Percentiles rank a stretch among this genome's conserved stretches.
Conservation (phyloP, 2,888 invertebrate species). For the Ecdyonurus torrentis region DNA sequence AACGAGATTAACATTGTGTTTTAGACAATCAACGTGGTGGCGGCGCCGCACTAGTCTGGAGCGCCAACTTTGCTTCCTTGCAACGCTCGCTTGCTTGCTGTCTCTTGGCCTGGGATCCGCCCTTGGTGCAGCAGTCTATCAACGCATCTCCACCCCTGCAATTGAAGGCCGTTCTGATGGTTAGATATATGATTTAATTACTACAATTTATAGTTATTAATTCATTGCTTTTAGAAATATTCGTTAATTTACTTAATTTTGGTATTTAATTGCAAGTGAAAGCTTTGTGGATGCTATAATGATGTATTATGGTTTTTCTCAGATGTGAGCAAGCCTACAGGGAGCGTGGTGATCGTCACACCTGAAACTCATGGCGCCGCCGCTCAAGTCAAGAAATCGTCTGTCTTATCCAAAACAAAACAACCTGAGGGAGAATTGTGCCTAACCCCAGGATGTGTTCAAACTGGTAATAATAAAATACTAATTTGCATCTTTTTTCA, state of each 20-base stretch:
- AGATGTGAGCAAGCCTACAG: no score
- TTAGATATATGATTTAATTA: no score
- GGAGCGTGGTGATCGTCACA: constrained; percentile 7
- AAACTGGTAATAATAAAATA: constrained; percentile 58
- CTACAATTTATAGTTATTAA: no score
- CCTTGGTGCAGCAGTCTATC: constrained; percentile 29
- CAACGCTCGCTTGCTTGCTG: constrained; percentile 38
- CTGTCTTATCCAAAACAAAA: constrained; percentile 13
- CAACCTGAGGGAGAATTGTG: constrained; percentile 36
- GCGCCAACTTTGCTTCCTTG: constrained; percentile 43
- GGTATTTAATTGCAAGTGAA: no score
- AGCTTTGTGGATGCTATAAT: no score
- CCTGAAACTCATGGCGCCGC: constrained; percentile 6
- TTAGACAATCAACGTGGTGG: constrained; percentile 69
- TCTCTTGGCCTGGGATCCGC: constrained; percentile 44
- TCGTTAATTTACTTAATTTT: no score
- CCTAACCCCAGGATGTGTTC: constrained; percentile 58
- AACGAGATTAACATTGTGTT: not conserved
- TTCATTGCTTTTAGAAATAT: no score
- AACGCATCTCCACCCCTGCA: not conserved
- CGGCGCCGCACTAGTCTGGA: constrained; percentile 55
- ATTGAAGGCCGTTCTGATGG: not conserved
- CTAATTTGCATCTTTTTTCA: no score
- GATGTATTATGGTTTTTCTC: no score
- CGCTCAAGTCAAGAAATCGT: constrained; percentile 23